These are phyloP conservation scores for Pseudochaenichthys georgianus DNA, from an alignment of 2,797 vertebrate species.

Conservation along the genomic window DNA sequence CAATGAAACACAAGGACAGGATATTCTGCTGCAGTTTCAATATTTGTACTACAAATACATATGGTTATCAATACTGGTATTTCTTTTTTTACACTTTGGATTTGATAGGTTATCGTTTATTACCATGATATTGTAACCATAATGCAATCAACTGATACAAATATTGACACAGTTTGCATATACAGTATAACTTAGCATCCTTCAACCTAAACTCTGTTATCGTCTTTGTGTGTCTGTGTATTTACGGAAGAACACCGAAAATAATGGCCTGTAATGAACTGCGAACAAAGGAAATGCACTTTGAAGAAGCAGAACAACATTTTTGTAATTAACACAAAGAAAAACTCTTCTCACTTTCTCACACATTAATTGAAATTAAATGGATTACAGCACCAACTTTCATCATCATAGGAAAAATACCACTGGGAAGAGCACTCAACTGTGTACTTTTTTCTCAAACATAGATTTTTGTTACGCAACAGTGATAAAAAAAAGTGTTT, in stretches of 20 bases:
- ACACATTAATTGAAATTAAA: neutral
- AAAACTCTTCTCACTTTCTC: neutral
- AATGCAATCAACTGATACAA: neutral
- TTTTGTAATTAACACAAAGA: neutral
- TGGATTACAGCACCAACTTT: neutral
- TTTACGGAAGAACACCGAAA: neutral
- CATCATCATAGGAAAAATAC: no score
- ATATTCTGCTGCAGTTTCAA: neutral
- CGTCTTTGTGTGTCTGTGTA: neutral
- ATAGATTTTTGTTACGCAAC: neutral
- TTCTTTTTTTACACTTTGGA: no score
- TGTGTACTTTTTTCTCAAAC: neutral
- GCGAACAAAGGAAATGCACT: neutral
- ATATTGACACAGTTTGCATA: neutral
- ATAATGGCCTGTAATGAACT: neutral
- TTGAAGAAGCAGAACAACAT: neutral
- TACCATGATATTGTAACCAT: neutral
- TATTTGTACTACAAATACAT: neutral
- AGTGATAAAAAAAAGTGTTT: neutral
- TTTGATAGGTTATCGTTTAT: no score
- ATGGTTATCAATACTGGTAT: no score
- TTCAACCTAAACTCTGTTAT: neutral
- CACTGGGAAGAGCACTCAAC: no score
- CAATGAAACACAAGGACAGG: neutral
- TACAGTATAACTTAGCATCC: neutral